These are phyloP conservation scores for Romanogobio albipinnatus DNA, from an alignment of 2,113 vertebrate genomes.

Conservation along the genomic window DNA sequence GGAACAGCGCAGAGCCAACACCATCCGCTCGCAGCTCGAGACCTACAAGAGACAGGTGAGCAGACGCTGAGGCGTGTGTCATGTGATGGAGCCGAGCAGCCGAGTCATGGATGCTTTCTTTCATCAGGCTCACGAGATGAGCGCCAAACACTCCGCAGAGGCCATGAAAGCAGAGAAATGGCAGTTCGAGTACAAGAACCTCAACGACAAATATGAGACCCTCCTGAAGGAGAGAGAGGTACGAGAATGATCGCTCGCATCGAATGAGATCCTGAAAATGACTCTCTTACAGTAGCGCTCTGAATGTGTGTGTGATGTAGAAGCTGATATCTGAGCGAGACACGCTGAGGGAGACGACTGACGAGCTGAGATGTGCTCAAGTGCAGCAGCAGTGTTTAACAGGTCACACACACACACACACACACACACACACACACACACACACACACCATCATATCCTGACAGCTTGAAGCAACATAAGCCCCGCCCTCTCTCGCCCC, in stretches of 20 bases:
- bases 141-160: constrained; percentile 81
- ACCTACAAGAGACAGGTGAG: constrained; percentile 82
- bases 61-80: background rate
- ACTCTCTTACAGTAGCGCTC: background rate
- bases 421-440: constrained; percentile 39
- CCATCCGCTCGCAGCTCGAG: constrained; percentile 82
- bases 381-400: constrained; percentile 82
- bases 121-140: constrained; percentile 83
- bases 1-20: constrained; percentile 82
- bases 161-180: constrained; percentile 89
- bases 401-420: constrained; percentile 70
- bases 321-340: constrained; percentile 84
- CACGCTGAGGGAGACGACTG: constrained; percentile 85
- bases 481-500: constrained; percentile 1
- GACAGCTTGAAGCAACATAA: too few species aligned
- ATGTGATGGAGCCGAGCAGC: too few species aligned
- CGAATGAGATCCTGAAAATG: background rate
- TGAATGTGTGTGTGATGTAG: constrained; percentile 63
- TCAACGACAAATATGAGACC: constrained; percentile 84
- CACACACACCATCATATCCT: too few species aligned
- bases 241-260: constrained; percentile 34
- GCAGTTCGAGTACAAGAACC: constrained; percentile 88
- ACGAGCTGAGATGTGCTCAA: constrained; percentile 86
- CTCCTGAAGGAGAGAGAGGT: constrained; percentile 90
- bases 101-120: constrained; percentile 25